Conservation (phyloP, 2,113 vertebrate species). For the Zosterops japonicus region DNA sequence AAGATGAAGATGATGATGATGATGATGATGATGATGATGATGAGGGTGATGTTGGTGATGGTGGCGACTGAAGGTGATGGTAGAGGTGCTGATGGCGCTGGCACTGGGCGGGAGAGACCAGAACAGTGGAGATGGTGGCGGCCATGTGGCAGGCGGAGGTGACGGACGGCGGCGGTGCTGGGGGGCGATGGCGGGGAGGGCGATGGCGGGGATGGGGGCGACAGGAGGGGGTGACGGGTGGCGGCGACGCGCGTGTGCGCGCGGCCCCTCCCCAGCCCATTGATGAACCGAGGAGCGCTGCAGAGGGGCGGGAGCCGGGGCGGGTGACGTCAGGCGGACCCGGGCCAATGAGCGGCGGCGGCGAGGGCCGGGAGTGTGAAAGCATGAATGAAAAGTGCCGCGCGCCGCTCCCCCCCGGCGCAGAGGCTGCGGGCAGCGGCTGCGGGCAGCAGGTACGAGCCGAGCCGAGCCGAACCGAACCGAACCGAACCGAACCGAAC, state of each 20-base stretch:
- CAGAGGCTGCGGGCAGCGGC: conserved; percentile 45
- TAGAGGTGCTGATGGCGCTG: neutral
- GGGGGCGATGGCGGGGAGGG: neutral
- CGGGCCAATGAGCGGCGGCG: conserved; percentile 25
- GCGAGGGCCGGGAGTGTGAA: conserved; percentile 44
- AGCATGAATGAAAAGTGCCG: conserved; percentile 65
- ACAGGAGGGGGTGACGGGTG: neutral
- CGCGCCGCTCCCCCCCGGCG: conserved; percentile 23
- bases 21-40: no score
- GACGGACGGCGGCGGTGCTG: neutral
- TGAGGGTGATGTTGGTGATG: neutral
- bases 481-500: neutral
- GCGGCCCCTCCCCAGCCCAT: neutral
- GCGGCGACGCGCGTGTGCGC: neutral
- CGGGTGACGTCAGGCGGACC: conserved; percentile 9
- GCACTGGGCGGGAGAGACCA: neutral
- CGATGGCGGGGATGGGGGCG: neutral
- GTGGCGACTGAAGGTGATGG: neutral
- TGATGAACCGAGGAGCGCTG: neutral
- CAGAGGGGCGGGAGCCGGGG: neutral
- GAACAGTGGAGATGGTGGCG: neutral
- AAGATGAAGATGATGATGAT: neutral
- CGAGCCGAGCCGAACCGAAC: neutral
- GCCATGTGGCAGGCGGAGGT: neutral
- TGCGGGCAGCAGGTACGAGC: neutral